Evolutionary conservation across 2,888 invertebrate species (phyloP).

Genomic region (Acrobeloides nanus): DNA sequence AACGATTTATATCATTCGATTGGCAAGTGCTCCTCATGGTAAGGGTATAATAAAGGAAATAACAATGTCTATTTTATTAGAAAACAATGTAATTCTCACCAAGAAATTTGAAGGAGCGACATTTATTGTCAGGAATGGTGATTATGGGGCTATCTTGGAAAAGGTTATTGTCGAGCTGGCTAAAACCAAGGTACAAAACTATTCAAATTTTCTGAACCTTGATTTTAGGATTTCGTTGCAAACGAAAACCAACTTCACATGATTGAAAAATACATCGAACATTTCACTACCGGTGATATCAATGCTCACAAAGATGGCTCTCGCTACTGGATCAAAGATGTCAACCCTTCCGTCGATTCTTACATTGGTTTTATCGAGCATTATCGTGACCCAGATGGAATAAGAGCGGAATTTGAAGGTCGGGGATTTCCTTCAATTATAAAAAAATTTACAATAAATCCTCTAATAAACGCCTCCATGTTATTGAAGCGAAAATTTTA

Average conservation of each 20-base stretch:
- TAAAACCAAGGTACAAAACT: conserved; percentile 62
- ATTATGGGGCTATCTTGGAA: conserved; percentile 63
- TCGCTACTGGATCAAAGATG: conserved; percentile 84
- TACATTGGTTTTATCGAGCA: conserved; percentile 86
- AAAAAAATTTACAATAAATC: too few relatives aligned
- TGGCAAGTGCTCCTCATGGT: conserved; percentile 43
- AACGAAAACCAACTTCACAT: conserved; percentile 62
- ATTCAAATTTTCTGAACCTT: neutral
- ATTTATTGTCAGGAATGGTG: conserved; percentile 55
- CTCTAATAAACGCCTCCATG: too few relatives aligned
- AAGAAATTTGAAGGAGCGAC: conserved; percentile 31
- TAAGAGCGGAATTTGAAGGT: conserved; percentile 87
- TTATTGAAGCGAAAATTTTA: too few relatives aligned
- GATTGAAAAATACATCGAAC: conserved; percentile 74
- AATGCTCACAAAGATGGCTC: conserved; percentile 86
- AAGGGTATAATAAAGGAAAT: conserved; percentile 21
- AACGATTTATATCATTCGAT: conserved; percentile 56
- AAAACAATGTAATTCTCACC: too few relatives aligned
- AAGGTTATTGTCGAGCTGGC: conserved; percentile 66
- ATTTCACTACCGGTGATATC: conserved; percentile 74
- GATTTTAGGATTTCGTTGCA: conserved; percentile 25
- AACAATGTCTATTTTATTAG: too few relatives aligned
- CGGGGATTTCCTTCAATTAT: too few relatives aligned
- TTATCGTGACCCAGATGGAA: conserved; percentile 85
- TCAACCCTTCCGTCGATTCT: conserved; percentile 83